Base-by-base conservation (phyloP, 2,113 vertebrate genomes). In the Mus spicilegus region DNA sequence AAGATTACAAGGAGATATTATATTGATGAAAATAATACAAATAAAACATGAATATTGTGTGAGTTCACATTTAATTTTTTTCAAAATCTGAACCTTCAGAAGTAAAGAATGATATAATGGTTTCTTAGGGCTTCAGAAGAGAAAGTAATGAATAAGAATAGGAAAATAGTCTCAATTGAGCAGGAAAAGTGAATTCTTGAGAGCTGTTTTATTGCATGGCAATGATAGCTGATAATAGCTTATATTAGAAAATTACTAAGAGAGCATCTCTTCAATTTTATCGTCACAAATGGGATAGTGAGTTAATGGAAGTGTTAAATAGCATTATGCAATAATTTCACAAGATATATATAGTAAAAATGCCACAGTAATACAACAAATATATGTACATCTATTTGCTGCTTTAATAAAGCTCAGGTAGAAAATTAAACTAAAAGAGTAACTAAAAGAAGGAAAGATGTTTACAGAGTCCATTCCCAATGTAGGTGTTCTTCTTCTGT, bases 101-200 rank as follows among this genome's bases (percentile, higher is more conserved):
- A 42, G 67, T 17, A 75, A 46, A 76, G 13, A 69, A 46, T 58
- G 4, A 28, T 54, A 11, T 9, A 14, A 20, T 54, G 4, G 3
- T 7, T 56, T 65, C 12, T 16, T 33, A 5, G 30, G 24, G 24
- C 12, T 63, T 42, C 54, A 42, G 16, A 73, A 17, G 56, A 36
- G 5, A 42, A 36, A 36, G 8, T 33, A 3, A 10, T 46, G 5
- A 26, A 5, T 24, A 3, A 5, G 0, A 56, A 42, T 14, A 1
- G 61, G 6, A 2, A 67, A 20, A 65, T 19, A 28, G 19, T 22
- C n/a, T 58, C 19, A 75, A 3, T 13, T 67, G 33, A 33, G 13
- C 10, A 67, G 4, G 28, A 42, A 12, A 17, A 39, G 26, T 19
- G 2, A 84, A 6, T 82, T 56, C 36, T 36, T 0, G 5, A 84